These are phyloP conservation scores for Lordiphosa mommai DNA, from an alignment of 1,140 invertebrate species.

Conservation along the genomic window DNA sequence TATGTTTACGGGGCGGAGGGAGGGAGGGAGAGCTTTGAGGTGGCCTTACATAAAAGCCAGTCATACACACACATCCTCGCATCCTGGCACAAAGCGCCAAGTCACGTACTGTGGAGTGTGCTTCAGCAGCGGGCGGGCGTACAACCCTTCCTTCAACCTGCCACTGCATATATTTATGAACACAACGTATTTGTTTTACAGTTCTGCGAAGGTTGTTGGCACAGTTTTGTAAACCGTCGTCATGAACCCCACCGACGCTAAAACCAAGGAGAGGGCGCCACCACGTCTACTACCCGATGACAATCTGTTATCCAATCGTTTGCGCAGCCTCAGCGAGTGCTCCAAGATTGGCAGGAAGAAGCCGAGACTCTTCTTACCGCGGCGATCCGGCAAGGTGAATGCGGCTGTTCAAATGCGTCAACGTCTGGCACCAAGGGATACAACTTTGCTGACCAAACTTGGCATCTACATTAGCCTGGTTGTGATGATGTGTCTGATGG, in stretches of 20 bases:
- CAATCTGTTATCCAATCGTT: too few species aligned
- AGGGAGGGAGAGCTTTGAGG: constrained; percentile 5
- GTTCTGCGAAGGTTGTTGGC: constrained; percentile 47
- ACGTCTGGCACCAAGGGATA: too few species aligned
- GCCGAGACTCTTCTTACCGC: too few species aligned
- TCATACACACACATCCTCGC: constrained; percentile 9
- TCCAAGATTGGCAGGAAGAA: too few species aligned
- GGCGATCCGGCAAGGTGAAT: too few species aligned
- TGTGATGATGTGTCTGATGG: too few species aligned
- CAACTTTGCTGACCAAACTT: too few species aligned
- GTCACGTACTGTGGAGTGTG: constrained; percentile 62
- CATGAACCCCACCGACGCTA: neutral
- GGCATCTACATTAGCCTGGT: too few species aligned
- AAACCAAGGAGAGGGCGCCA: too few species aligned
- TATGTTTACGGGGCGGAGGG: neutral
- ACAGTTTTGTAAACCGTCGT: constrained; percentile 21
- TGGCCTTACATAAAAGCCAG: constrained; percentile 54
- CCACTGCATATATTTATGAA: constrained; percentile 60
- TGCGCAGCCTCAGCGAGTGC: too few species aligned
- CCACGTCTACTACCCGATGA: too few species aligned
- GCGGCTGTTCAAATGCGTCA: too few species aligned
- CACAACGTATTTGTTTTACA: constrained; percentile 20
- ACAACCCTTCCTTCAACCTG: constrained; percentile 10
- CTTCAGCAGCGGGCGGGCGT: constrained; percentile 29
- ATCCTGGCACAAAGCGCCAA: constrained; percentile 39